Evolutionary conservation across 1,140 invertebrate species (phyloP), one percentile per base, ranked within the genome.

Genomic region (Heliothis virescens): DNA sequence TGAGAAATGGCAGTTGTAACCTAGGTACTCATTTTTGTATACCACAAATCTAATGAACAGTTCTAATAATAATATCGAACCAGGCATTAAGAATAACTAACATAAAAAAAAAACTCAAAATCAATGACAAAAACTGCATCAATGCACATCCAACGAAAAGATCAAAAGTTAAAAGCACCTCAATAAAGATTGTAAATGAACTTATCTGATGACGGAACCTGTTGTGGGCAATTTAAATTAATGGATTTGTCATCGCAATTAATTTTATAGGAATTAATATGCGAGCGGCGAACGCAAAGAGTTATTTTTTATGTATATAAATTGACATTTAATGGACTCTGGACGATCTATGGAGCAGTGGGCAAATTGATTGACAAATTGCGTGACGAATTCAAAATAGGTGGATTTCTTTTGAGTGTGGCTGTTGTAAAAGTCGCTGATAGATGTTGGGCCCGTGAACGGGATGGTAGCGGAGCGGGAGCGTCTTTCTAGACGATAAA

Each of bases 171-270:
- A 83, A 83, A 85, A 81, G 79, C 80, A 41, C 5, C 47, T 76
- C 72, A 48, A 82, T 53, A 76, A 65, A 63, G 69, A 72, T 76
- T 71, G 63, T 74, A 77, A 48, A 55, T 29, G 75, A 72, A 65
- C 55, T 79, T 82, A 81, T 80, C 76, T 34, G 55, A 82, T 69
- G 65, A 79, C 53, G 80, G 79, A 93, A 92, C 90, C 90, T 88
- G 90, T 91, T 88, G 84, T 88, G 84, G 87, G 88, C 91, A 89
- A 94, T 93, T 91, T 85, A 82, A 91, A 90, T 91, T 91, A 94
- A 93, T 93, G 90, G 88, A 94, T 94, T 94, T 94, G 93, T 93
- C 93, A 93, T 92, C 90, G 91, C 88, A 92, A 93, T 94, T 94
- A 93, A 92, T 91, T 93, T 92, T 91, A 93, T 92, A 91, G 91